A percentile compares a stretch with the other conserved stretches of the same genome.
These are phyloP conservation scores for Brachionus plicatilis DNA, from an alignment of 1,140 invertebrate species.

Conservation along the genomic window DNA sequence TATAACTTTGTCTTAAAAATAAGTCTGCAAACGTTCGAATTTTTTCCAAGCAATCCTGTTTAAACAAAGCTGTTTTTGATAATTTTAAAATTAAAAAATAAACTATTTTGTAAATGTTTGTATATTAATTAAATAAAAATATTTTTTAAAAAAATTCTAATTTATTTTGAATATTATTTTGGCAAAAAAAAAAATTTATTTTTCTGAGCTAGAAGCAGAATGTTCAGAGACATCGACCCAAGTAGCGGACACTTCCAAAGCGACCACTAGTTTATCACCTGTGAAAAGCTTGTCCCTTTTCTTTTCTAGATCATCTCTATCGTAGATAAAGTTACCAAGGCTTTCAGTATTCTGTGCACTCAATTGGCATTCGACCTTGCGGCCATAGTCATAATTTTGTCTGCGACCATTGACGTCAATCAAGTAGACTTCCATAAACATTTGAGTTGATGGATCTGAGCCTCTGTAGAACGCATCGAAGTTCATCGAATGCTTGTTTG, in stretches of 20 bases:
- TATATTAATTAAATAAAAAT: not conserved
- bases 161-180: not conserved
- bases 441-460: not conserved
- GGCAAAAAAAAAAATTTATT: not conserved
- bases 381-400: constrained; percentile 11
- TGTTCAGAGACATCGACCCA: constrained; percentile 13
- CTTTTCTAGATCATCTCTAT: constrained; percentile 32
- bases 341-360: constrained; percentile 1
- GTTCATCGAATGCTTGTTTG: not conserved
- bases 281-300: constrained; percentile 17
- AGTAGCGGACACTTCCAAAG: not conserved
- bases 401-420: not conserved
- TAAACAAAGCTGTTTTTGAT: too few species aligned
- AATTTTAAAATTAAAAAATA: too few species aligned
- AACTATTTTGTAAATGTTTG: too few species aligned
- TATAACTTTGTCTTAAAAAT: too few species aligned
- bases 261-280: not conserved
- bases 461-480: constrained; percentile 4
- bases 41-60: too few species aligned
- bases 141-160: not conserved
- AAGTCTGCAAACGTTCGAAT: too few species aligned
- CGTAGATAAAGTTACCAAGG: not conserved
- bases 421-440: constrained; percentile 7
- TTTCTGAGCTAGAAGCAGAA: not conserved
- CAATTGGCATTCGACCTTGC: not conserved